Evolutionary conservation across 1,140 invertebrate species (phyloP).

Genomic region (Drosophila ercepeae): DNA sequence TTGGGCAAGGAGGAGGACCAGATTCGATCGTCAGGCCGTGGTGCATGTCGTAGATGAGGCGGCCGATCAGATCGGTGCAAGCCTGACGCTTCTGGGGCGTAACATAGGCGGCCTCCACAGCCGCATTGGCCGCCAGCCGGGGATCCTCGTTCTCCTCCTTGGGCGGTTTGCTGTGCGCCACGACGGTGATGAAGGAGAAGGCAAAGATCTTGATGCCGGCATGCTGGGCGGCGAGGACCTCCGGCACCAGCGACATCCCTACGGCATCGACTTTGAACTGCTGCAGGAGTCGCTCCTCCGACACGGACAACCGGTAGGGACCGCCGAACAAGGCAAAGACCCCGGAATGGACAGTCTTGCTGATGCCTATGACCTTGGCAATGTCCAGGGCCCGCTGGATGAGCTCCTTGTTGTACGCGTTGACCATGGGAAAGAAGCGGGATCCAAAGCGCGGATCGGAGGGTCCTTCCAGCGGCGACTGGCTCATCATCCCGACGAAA

Average conservation of each 20-base stretch:
- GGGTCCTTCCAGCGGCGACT: conserved; percentile 94
- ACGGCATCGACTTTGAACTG: conserved; percentile 94
- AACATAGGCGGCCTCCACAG: background rate
- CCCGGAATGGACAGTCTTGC: conserved; percentile 90
- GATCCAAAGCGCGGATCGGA: conserved; percentile 97
- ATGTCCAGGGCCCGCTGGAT: conserved; percentile 88
- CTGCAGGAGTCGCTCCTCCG: conserved; percentile 92
- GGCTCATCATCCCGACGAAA: conserved; percentile 91
- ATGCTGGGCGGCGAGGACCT: conserved; percentile 88
- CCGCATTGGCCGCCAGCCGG: conserved; percentile 84
- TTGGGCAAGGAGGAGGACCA: background rate
- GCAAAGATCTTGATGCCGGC: conserved; percentile 94
- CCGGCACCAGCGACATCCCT: conserved; percentile 93
- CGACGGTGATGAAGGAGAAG: conserved; percentile 95
- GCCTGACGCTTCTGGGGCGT: conserved; percentile 85
- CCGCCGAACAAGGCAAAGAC: conserved; percentile 96
- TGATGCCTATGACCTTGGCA: conserved; percentile 89
- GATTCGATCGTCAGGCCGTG: conserved; percentile 23
- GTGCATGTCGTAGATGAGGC: conserved; percentile 56
- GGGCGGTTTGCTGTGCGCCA: conserved; percentile 86
- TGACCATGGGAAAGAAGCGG: conserved; percentile 93
- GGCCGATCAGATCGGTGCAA: conserved; percentile 60
- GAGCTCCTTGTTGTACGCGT: conserved; percentile 91
- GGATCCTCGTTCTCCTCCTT: conserved; percentile 85
- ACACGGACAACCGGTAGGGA: conserved; percentile 94